Conservation (phyloP, 2,797 vertebrate species). For the Melanotaenia trifasciata region DNA sequence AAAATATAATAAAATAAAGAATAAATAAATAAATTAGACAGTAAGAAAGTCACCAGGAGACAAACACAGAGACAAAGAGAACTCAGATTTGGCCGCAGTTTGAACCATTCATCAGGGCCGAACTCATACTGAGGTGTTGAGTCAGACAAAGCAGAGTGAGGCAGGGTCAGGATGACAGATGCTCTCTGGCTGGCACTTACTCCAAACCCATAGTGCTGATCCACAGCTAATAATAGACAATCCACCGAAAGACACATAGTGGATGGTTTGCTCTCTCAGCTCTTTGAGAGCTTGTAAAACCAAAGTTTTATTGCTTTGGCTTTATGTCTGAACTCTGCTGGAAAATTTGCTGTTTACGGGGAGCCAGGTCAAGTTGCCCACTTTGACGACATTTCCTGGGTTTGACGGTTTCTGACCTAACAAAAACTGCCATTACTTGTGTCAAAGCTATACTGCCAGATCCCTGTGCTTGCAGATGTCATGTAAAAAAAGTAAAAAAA, state of each 20-base stretch:
- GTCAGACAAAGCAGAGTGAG: conserved; percentile 48
- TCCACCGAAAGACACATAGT: conserved; percentile 34
- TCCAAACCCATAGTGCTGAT: conserved; percentile 64
- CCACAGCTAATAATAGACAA: conserved; percentile 62
- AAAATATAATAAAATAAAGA: neutral
- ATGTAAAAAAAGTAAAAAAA: neutral
- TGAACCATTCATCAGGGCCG: conserved; percentile 44
- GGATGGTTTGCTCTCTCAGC: conserved; percentile 46
- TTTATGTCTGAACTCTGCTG: conserved; percentile 30
- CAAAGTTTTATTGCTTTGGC: conserved; percentile 33
- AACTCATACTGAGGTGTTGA: conserved; percentile 53
- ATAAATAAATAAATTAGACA: conserved; percentile 9
- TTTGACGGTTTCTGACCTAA: conserved; percentile 23
- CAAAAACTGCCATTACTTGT: conserved; percentile 17
- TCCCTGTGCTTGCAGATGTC: conserved; percentile 11
- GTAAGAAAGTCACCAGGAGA: conserved; percentile 18
- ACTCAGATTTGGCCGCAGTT: conserved; percentile 36
- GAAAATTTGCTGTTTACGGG: conserved; percentile 22
- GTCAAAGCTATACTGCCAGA: conserved; percentile 12
- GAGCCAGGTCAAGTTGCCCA: conserved; percentile 23
- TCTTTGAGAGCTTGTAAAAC: conserved; percentile 50
- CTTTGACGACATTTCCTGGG: conserved; percentile 29
- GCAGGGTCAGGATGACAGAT: conserved; percentile 61
- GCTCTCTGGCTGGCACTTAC: conserved; percentile 55
- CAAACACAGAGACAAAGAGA: conserved; percentile 14